Conservation (phyloP, 2,797 vertebrate genomes). For the Megaceryle alcyon region DNA sequence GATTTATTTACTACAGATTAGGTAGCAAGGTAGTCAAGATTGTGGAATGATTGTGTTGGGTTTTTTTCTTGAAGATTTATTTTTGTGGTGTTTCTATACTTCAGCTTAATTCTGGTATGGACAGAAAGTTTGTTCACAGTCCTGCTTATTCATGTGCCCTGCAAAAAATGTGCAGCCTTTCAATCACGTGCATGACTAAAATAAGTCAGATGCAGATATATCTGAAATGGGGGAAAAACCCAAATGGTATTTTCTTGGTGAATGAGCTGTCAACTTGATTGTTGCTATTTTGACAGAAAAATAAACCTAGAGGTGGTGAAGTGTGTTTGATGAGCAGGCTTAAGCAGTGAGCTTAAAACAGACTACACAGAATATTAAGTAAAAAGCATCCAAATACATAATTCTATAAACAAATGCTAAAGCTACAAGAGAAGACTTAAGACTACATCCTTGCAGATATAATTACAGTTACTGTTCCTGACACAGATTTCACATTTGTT, state of each 20-base stretch:
- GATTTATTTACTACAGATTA: neutral
- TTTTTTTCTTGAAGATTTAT: neutral
- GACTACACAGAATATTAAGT: neutral
- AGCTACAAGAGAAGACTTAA: neutral
- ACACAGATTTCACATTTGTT: neutral
- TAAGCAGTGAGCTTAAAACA: neutral
- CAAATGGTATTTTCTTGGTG: neutral
- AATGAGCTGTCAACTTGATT: neutral
- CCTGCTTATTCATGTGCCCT: neutral
- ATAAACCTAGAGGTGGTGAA: neutral
- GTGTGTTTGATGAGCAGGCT: neutral
- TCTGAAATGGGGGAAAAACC: neutral
- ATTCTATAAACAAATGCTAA: neutral
- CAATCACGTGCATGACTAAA: neutral
- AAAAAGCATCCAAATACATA: neutral
- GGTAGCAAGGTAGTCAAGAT: neutral
- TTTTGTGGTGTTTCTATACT: neutral
- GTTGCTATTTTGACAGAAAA: neutral
- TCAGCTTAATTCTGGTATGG: neutral
- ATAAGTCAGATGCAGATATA: neutral
- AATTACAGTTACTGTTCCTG: neutral
- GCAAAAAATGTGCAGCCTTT: neutral
- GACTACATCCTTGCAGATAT: neutral
- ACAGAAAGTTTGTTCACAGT: neutral
- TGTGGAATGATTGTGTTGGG: neutral